Conservation (phyloP, 2,797 vertebrate genomes). For the Pangasius macronema region DNA sequence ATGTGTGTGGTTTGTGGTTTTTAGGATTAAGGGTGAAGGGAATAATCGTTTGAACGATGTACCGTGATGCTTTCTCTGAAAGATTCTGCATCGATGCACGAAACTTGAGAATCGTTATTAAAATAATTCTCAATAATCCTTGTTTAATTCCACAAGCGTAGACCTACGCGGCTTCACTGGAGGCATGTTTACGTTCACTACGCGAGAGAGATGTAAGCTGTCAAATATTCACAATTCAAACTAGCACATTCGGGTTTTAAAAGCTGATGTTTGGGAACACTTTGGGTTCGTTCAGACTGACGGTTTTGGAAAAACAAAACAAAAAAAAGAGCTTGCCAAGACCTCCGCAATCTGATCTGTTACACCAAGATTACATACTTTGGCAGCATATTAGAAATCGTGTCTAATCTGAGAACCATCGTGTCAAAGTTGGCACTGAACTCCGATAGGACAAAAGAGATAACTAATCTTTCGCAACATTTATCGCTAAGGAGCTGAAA, state of each 20-base stretch:
- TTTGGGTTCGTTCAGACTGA: background rate
- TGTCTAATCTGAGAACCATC: background rate
- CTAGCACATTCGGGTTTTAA: background rate
- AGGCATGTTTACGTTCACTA: too few relatives aligned
- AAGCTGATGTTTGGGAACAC: background rate
- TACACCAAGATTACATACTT: background rate
- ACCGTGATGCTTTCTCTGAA: background rate
- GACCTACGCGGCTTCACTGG: too few relatives aligned
- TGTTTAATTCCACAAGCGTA: too few relatives aligned
- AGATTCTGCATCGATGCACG: background rate
- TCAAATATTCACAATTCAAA: background rate
- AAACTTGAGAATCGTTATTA: background rate
- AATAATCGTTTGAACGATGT: background rate
- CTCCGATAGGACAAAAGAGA: background rate
- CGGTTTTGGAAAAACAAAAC: too few relatives aligned
- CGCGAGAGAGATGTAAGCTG: too few relatives aligned
- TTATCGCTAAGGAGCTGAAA: background rate
- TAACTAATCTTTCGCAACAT: background rate
- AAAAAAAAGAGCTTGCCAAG: background rate
- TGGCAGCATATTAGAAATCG: background rate
- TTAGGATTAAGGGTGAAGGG: background rate
- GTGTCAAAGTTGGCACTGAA: background rate
- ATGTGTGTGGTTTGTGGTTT: conserved; percentile 4
- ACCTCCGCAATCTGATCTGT: background rate
- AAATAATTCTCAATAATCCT: background rate